Evolutionary conservation across 2,888 invertebrate species (phyloP).

Genomic region (Troides aeacus): DNA sequence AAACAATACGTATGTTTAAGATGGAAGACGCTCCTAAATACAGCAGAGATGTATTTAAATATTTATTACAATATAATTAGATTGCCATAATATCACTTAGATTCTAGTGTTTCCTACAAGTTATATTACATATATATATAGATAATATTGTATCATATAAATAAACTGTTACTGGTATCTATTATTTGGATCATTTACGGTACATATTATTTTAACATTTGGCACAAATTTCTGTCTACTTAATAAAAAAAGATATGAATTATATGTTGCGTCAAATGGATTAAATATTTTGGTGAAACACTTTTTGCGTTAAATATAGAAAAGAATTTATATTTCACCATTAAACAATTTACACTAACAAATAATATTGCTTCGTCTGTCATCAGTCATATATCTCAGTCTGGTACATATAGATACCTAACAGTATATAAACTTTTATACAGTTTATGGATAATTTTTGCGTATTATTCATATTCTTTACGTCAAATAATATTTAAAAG

Average conservation of each 20-base stretch:
- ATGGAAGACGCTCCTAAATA: conserved; percentile 80
- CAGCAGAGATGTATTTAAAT: conserved; percentile 74
- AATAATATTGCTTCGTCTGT: conserved; percentile 75
- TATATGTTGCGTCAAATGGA: neutral
- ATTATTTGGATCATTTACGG: conserved; percentile 54
- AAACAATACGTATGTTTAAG: conserved; percentile 65
- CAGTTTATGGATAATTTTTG: conserved; percentile 29
- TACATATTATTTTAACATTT: conserved; percentile 61
- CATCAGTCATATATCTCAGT: conserved; percentile 76
- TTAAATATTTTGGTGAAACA: neutral
- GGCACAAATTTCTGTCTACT: conserved; percentile 55
- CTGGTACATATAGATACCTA: conserved; percentile 45
- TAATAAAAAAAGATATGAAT: neutral
- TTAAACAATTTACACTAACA: conserved; percentile 55
- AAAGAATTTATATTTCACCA: neutral
- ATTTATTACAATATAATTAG: conserved; percentile 60
- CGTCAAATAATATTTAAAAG: neutral
- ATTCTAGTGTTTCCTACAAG: conserved; percentile 62
- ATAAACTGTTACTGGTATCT: conserved; percentile 63
- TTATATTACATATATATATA: conserved; percentile 50
- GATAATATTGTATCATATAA: conserved; percentile 51
- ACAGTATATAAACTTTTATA: conserved; percentile 39
- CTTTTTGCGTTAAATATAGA: neutral
- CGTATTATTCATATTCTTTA: no score
- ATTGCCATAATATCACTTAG: conserved; percentile 74